Evolutionary conservation across 2,888 invertebrate species (phyloP), one percentile per base, ranked within the genome.

Genomic region (Philereme vetulata): DNA sequence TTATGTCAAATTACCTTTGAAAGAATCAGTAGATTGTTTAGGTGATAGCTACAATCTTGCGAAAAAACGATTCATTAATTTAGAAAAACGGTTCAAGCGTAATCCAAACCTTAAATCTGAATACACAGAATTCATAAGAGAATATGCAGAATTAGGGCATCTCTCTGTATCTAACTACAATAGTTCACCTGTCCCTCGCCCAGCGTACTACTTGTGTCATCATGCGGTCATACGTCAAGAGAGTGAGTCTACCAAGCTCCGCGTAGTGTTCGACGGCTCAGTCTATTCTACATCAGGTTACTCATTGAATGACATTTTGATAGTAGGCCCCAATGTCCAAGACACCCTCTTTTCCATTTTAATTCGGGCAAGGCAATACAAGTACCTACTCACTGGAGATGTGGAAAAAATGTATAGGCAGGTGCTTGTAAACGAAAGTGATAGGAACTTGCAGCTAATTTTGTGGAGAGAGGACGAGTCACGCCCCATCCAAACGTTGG

Each of bases 401-500:
- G 61, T 72, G 0, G 69, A 72, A 32, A 71, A 74, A 65, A 70
- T 72, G 68, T 74, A 68, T 10, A 60, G 71, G 0, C 66, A 68
- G 35, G 64, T 70, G 0, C 4, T 4, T 0, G 51, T 67, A 0
- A 10, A 53, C 11, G 42, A 52, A 5, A 21, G 10, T 21, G 62
- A 61, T 47, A 21, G 61, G 0, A 5, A 60, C 11, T 10, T 70
- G 10, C 70, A 71, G 32, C 47, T 55, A 0, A 71, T 72, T 5
- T 33, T 72, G 32, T 75, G 72, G 72, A 48, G 73, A 49, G 67
- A 66, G 1, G 21, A 65, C 10, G 67, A 68, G 32, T 47, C 58
- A 4, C 5, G 51, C 9, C 63, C 68, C 1, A 58, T 71, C 0
- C 36, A 60, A 52, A 60, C 62, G 0, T 66, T 67, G 21, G 46